A percentile compares a stretch with the other conserved stretches of the same genome.
Conservation (phyloP, 1,140 invertebrate genomes). For the Pomacea maculata region DNA sequence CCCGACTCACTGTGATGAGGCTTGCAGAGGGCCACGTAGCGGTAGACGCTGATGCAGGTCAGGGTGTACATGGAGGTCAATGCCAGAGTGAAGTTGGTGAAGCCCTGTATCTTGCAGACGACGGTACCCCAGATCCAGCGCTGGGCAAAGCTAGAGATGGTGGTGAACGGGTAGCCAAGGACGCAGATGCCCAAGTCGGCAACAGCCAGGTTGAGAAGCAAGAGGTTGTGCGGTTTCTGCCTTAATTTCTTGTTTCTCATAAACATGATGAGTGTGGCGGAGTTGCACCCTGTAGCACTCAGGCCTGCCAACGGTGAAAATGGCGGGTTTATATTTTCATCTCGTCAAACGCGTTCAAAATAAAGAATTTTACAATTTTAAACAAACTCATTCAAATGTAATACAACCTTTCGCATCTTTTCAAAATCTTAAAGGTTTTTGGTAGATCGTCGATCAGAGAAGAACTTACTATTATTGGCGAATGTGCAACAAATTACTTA, state of each 20-base stretch:
- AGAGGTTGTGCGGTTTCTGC: conserved; percentile 27
- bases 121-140: conserved; percentile 47
- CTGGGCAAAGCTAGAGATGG: conserved; percentile 41
- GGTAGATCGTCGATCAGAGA: too few species aligned
- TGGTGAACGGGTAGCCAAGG: conserved; percentile 47
- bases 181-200: conserved; percentile 47
- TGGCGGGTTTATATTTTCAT: too few species aligned
- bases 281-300: too few species aligned
- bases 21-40: conserved; percentile 33
- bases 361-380: too few species aligned
- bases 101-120: conserved; percentile 33
- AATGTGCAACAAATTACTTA: too few species aligned
- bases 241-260: conserved; percentile 16
- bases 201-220: conserved; percentile 38
- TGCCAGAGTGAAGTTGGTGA: conserved; percentile 27
- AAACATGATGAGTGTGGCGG: too few species aligned
- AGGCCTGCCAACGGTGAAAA: too few species aligned
- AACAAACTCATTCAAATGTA: too few species aligned
- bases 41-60: conserved; percentile 25
- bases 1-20: conserved; percentile 30
- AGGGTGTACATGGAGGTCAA: conserved; percentile 29
- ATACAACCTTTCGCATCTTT: too few species aligned
- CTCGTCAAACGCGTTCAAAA: too few species aligned
- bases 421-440: too few species aligned
- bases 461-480: too few species aligned